Evolutionary conservation across 2,113 vertebrate species (phyloP).

Genomic region (Coreoperca whiteheadi): DNA sequence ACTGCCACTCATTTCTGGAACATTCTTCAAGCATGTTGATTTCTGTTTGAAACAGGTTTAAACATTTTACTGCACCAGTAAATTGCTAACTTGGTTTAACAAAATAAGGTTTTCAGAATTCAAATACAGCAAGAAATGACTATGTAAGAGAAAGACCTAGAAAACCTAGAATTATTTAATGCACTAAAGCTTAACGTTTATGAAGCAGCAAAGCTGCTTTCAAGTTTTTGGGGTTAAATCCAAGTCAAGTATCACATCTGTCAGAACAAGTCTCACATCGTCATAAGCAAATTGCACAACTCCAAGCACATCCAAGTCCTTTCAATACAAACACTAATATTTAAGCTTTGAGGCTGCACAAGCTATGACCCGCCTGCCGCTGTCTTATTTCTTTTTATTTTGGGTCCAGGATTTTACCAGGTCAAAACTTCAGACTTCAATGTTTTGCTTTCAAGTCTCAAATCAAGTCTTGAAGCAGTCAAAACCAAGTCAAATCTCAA

Average conservation of each 20-base stretch:
- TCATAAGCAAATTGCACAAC: too few species aligned
- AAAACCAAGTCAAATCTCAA: background rate
- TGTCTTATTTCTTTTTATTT: background rate
- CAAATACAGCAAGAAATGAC: background rate
- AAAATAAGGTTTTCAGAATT: background rate
- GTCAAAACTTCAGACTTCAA: background rate
- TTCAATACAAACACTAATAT: background rate
- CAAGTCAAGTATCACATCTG: background rate
- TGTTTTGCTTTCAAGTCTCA: background rate
- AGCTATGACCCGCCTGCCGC: background rate
- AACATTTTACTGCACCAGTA: background rate
- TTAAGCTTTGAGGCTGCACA: background rate
- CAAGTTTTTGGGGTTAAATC: too few species aligned
- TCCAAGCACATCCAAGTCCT: background rate
- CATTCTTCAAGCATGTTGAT: background rate
- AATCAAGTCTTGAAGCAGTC: background rate
- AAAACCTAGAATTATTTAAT: background rate
- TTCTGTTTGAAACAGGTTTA: background rate
- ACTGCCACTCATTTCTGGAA: too few species aligned
- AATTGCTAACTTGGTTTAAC: background rate
- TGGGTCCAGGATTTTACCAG: background rate
- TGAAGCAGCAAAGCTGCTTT: background rate
- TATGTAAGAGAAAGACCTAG: background rate
- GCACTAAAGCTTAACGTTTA: background rate
- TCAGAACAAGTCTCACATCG: background rate